Evolutionary conservation across 2,113 vertebrate genomes (phyloP), one percentile per base, ranked within the genome.

Genomic region (Aspidoscelis tigris): DNA sequence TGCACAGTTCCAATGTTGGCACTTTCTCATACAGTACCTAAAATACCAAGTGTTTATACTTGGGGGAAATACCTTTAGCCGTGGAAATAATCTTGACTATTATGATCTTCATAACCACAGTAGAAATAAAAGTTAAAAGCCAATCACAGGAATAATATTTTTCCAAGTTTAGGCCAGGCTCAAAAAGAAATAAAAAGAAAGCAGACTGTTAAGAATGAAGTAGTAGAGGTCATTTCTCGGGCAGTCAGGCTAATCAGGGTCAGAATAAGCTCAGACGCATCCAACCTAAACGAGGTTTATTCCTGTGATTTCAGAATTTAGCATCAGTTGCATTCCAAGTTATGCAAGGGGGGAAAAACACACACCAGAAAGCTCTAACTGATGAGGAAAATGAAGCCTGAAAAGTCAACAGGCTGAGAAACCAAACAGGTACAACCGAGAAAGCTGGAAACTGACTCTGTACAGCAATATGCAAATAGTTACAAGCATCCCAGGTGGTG

Each of bases 41-140:
- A 47, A 80, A 69, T 33, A 50, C 68, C 26, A 80, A 70, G 26
- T 7, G 26, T 47, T 55, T 70, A 55, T 24, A 50, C 16, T 70
- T 69, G 47, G 18, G 9, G 68, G 47, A 26, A 33, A 70, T 39
- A 50, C 16, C 21, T 71, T 71, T 81, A 41, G 18, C n/a, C 58
- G 33, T 39, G 24, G 43, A 66, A 76, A 75, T 18, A 0, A 39
- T 5, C 11, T 11, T 7, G 83, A 47, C 44, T 14, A 14, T 5
- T 84, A 11, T 2, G 55, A 41, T 80, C 64, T 68, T 69, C 83
- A 66, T 44, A 0, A 0, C 14, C 24, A 61, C 70, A 78, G 21
- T 0, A 0, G 20, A 70, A 86, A 76, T 84, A 87, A 69, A 22
- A 2, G 8, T 55, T 21, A 58, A 53, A 4, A 77, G 20, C n/a